Base-by-base conservation (phyloP, 2,797 vertebrate species). In the Ciconia nigra region DNA sequence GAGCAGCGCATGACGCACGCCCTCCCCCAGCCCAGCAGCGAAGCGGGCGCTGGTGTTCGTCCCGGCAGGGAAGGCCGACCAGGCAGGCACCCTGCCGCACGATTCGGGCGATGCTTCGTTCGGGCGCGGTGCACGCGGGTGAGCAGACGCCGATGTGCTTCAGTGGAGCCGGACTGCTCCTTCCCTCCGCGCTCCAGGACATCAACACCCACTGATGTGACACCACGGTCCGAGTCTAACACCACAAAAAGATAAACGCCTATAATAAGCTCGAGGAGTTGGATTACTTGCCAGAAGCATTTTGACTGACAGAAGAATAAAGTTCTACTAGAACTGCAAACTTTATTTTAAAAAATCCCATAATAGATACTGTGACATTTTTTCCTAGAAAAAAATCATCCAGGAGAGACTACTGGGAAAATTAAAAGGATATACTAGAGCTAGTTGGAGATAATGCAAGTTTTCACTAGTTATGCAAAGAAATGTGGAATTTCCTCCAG, bases 21-120 rank as follows among this genome's bases (percentile, higher is more conserved):
- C 39, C 33, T 29, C 18, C 37, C 41, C 7, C 41, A 49, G 52
- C 52, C 28, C n/a, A 39, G 57, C 33, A 14, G 55, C 42, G 8
- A 8, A 10, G 71, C 3, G 4, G 42, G 20, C 4, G 2, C 57
- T 15, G 72, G 57, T 2, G 1, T 14, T 37, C 3, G 3, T 29
- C n/a, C n/a, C 3, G 2, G 55, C 42, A 3, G 31, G 57, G 44
- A 7, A 15, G 19, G 28, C 7, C 3, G 3, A 10, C 1, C 33
- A 3, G 11, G 33, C 70, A 9, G 31, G 4, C 4, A 5, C 52
- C 52, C 31, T 4, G 39, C 24, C 3, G 2, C 3, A 6, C 13
- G 3, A 4, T 18, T 13, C 49, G 37, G 37, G 37, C 37, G 37
- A 39, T 39, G 11, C 37, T 15, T 16, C 33, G 1, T 16, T 13